phyloP scores from a whole-genome alignment of 2,797 vertebrate species.

The Pseudopleuronectes americanus region DNA sequence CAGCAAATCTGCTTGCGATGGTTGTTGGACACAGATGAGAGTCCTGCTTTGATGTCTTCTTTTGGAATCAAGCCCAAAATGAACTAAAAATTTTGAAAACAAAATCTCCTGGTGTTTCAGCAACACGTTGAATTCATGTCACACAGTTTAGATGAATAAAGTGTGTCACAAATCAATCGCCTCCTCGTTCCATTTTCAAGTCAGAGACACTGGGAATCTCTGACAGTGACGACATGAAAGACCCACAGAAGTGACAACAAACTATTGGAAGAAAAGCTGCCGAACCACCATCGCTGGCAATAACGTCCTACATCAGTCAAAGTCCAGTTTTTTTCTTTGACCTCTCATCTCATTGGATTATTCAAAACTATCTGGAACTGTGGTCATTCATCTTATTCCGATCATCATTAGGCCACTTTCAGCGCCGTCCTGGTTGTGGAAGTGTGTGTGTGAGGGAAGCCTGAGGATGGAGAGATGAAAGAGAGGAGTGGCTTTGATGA shows the following conservation, averaged over 20 bases:
- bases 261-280: neutral
- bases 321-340: neutral
- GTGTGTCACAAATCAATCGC: neutral
- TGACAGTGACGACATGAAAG: no score
- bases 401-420: conserved; percentile 1
- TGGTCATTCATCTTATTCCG: neutral
- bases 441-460: conserved; percentile 5
- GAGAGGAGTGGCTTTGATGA: conserved; percentile 59
- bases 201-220: neutral
- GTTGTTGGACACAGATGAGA: neutral
- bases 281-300: neutral
- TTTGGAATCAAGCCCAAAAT: neutral
- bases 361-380: neutral
- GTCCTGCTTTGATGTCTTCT: no score
- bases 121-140: neutral
- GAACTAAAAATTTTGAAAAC: neutral
- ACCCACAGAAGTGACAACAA: neutral
- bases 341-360: conserved; percentile 10
- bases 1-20: neutral
- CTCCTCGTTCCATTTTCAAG: neutral
- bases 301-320: neutral
- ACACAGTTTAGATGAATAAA: neutral
- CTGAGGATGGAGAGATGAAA: conserved; percentile 17
- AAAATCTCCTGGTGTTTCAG: neutral
- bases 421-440: conserved; percentile 17